These are phyloP conservation scores for Spilosoma lubricipeda DNA, from an alignment of 2,888 invertebrate species.

Conservation along the genomic window DNA sequence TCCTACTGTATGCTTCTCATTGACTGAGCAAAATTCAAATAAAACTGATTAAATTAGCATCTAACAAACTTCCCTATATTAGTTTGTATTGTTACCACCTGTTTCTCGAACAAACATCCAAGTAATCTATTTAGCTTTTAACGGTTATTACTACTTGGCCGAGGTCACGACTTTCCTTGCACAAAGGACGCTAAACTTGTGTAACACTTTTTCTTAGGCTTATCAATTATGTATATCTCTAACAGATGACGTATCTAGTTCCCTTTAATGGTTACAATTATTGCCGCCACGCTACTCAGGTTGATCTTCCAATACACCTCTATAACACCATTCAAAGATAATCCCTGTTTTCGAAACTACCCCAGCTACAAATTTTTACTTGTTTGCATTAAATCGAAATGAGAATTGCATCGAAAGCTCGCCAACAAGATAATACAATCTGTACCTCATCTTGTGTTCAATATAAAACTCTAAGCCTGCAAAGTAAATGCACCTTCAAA, in stretches of 20 bases:
- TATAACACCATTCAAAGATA: conserved; percentile 23
- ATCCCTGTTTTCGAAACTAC: conserved; percentile 18
- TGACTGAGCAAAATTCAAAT: not conserved
- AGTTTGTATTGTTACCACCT: conserved; percentile 31
- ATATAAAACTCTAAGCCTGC: conserved; percentile 77
- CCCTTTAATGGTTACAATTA: conserved; percentile 32
- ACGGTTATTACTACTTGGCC: conserved; percentile 39
- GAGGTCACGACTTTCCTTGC: conserved; percentile 51
- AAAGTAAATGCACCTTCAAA: conserved; percentile 80
- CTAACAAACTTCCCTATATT: conserved; percentile 30
- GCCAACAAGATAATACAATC: conserved; percentile 83
- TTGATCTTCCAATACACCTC: conserved; percentile 15
- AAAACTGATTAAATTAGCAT: conserved; percentile 20
- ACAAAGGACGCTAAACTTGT: conserved; percentile 49
- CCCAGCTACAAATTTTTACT: conserved; percentile 47
- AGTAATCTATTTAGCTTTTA: conserved; percentile 43
- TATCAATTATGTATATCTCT: conserved; percentile 51
- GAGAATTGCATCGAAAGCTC: conserved; percentile 76
- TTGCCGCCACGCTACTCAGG: conserved; percentile 25
- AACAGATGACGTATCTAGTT: conserved; percentile 43
- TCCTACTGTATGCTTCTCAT: not conserved
- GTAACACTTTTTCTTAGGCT: conserved; percentile 53
- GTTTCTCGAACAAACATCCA: conserved; percentile 33
- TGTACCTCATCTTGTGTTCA: conserved; percentile 75
- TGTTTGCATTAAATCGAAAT: conserved; percentile 70